These are phyloP conservation scores for Tipula helvola DNA, from an alignment of 2,888 invertebrate species.

Conservation along the genomic window DNA sequence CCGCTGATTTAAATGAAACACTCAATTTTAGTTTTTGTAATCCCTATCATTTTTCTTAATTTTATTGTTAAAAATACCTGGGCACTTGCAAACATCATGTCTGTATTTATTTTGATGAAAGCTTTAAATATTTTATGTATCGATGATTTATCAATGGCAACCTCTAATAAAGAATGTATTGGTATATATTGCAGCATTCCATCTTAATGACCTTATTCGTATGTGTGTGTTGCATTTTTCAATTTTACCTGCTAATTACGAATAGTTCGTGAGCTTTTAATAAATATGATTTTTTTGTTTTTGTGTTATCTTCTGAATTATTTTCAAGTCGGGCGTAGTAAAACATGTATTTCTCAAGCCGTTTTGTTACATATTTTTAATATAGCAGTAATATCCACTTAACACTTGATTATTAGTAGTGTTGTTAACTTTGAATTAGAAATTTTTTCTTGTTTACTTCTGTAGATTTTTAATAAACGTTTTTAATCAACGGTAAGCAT, in stretches of 20 bases:
- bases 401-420: not conserved
- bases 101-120: too few relatives aligned
- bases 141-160: too few relatives aligned
- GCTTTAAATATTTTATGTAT: too few relatives aligned
- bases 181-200: too few relatives aligned
- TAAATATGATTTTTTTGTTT: not conserved
- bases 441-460: not conserved
- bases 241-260: not conserved
- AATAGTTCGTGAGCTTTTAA: not conserved
- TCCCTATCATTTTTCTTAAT: not conserved
- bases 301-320: not conserved
- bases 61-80: not conserved
- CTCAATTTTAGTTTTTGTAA: not conserved
- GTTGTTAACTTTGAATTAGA: not conserved
- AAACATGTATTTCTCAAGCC: not conserved
- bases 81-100: not conserved
- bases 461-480: too few relatives aligned
- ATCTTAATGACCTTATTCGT: not conserved
- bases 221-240: not conserved
- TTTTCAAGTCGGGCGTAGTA: not conserved
- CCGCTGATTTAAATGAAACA: not conserved
- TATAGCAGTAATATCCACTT: not conserved
- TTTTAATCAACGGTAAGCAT: too few relatives aligned
- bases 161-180: too few relatives aligned
- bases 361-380: not conserved